phyloP scores from a whole-genome alignment of 2,888 invertebrate species.

The Bruchidius siliquastri region DNA sequence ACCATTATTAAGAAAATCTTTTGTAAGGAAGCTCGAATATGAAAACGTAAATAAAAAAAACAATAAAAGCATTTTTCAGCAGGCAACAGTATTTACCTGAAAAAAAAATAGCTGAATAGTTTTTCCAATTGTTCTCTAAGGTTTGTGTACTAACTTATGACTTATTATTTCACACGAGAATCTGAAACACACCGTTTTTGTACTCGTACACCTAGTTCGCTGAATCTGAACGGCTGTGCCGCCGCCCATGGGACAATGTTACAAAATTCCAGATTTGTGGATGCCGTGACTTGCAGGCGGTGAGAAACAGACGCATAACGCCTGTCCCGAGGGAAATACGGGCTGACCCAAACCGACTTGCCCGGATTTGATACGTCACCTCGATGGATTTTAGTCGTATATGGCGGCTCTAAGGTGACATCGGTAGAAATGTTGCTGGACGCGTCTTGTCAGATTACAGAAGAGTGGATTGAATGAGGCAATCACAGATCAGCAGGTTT shows the following conservation, averaged over 20 bases:
- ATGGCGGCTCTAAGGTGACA: background rate
- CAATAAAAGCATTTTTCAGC: no score
- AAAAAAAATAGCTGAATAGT: no score
- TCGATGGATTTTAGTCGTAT: background rate
- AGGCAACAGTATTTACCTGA: no score
- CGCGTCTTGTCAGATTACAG: background rate
- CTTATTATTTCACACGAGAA: no score
- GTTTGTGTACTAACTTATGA: no score
- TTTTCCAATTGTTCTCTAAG: no score
- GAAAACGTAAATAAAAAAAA: no score
- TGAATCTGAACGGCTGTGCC: no score
- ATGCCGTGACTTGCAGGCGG: background rate
- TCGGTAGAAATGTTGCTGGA: background rate
- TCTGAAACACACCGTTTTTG: no score
- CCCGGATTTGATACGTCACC: background rate
- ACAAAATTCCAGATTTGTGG: background rate
- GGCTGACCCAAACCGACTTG: background rate
- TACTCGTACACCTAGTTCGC: no score
- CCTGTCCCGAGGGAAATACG: background rate
- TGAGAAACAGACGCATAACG: background rate
- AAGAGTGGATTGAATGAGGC: background rate
- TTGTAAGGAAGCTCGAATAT: no score
- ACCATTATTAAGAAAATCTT: no score
- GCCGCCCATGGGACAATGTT: background rate
- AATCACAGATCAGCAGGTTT: background rate